Evolutionary conservation across 2,113 vertebrate species (phyloP).

Genomic region (Mellivora capensis): DNA sequence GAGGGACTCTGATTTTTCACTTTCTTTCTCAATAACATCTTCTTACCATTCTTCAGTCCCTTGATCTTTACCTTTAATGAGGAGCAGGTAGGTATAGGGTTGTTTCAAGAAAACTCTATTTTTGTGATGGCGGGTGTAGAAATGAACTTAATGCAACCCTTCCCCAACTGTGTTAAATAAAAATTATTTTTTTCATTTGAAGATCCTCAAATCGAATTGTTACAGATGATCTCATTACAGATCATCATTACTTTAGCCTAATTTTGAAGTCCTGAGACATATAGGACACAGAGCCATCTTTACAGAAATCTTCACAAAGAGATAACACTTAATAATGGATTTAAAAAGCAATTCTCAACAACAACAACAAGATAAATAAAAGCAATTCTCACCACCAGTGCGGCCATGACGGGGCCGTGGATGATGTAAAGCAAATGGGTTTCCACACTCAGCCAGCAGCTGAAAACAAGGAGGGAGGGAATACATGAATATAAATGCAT

Average conservation of each 20-base stretch:
- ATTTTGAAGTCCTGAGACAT: background rate
- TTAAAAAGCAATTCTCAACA: conserved; percentile 79
- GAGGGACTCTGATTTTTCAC: background rate
- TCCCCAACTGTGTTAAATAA: background rate
- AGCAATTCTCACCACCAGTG: conserved; percentile 90
- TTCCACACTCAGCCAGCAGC: conserved; percentile 98
- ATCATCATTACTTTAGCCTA: background rate
- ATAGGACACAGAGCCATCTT: background rate
- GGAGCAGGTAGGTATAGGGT: background rate
- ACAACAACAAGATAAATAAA: background rate
- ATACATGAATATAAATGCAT: conserved; percentile 40
- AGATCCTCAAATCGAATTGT: background rate
- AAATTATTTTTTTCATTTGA: background rate
- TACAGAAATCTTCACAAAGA: background rate
- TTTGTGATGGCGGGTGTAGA: background rate
- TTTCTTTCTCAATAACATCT: background rate
- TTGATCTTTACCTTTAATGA: background rate
- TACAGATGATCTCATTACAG: background rate
- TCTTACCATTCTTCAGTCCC: background rate
- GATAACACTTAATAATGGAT: background rate
- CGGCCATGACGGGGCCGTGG: conserved; percentile 95
- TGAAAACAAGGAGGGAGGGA: conserved; percentile 67
- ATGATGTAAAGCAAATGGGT: conserved; percentile 96
- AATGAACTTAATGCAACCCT: background rate
- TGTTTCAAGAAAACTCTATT: background rate